Evolutionary conservation across 2,888 invertebrate species (phyloP).

Genomic region (Heteropelma amictum): DNA sequence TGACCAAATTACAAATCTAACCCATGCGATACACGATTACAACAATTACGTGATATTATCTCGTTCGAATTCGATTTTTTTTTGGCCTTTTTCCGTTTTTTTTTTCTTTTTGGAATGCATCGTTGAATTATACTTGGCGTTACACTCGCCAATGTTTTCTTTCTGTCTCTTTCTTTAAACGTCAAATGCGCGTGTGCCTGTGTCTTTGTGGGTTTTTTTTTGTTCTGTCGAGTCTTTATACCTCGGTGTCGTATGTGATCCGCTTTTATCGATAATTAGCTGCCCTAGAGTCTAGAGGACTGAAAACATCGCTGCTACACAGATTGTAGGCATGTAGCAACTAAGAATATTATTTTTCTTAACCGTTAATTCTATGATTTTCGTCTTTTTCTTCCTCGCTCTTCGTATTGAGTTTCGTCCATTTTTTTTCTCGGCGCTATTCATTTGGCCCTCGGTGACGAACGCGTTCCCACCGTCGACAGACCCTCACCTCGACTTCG

Average conservation of each 20-base stretch:
- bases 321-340: conserved; percentile 75
- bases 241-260: conserved; percentile 58
- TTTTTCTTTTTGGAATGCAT: conserved; percentile 50
- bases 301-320: conserved; percentile 73
- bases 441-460: conserved; percentile 79
- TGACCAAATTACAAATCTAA: conserved; percentile 45
- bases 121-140: conserved; percentile 30
- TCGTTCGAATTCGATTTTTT: conserved; percentile 19
- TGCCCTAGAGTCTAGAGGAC: conserved; percentile 70
- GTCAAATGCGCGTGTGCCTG: conserved; percentile 53
- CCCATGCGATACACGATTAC: conserved; percentile 48
- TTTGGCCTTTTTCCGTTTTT: conserved; percentile 20
- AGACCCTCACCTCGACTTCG: conserved; percentile 90
- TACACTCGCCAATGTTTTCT: conserved; percentile 26
- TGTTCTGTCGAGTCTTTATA: not conserved
- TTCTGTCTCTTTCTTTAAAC: conserved; percentile 53
- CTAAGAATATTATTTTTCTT: conserved; percentile 70
- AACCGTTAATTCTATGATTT: conserved; percentile 42
- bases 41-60: conserved; percentile 27
- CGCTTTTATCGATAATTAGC: conserved; percentile 66
- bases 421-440: conserved; percentile 21
- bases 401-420: not conserved
- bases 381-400: not conserved
- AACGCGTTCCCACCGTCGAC: conserved; percentile 84
- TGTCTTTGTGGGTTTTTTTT: conserved; percentile 37